Conservation (phyloP, 2,888 invertebrate species). For the Odontocolon sp. region DNA sequence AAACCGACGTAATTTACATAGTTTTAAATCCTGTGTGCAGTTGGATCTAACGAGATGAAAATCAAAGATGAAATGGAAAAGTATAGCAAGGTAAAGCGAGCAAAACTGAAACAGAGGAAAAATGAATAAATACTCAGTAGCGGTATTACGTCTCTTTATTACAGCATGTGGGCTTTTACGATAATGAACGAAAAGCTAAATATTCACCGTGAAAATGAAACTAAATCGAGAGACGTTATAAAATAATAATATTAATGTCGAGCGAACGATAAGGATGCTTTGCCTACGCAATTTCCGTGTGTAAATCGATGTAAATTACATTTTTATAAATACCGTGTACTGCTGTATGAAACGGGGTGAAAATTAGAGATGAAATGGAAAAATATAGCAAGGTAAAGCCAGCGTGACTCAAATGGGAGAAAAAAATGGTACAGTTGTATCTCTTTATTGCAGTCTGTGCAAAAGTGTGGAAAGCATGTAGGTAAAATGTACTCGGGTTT, state of each 20-base stretch:
- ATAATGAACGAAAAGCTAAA: constrained; percentile 26
- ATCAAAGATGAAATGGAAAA: too few relatives aligned
- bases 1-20: background rate
- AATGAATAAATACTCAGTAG: too few relatives aligned
- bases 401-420: background rate
- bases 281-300: background rate
- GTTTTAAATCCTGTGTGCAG: too few relatives aligned
- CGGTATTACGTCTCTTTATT: background rate
- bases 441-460: background rate
- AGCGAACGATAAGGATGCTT: background rate
- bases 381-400: background rate
- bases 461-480: constrained; percentile 3
- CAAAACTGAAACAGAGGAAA: too few relatives aligned
- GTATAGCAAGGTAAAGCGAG: too few relatives aligned
- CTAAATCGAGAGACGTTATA: background rate
- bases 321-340: background rate
- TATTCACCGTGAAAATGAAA: background rate
- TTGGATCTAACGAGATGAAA: too few relatives aligned
- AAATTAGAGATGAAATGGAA: background rate
- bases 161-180: constrained; percentile 40
- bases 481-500: constrained; percentile 34
- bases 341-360: background rate
- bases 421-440: constrained; percentile 12
- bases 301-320: background rate
- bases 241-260: background rate